phyloP scores from a whole-genome alignment of 2,888 invertebrate genomes.

The Cantharis flavilabris region DNA sequence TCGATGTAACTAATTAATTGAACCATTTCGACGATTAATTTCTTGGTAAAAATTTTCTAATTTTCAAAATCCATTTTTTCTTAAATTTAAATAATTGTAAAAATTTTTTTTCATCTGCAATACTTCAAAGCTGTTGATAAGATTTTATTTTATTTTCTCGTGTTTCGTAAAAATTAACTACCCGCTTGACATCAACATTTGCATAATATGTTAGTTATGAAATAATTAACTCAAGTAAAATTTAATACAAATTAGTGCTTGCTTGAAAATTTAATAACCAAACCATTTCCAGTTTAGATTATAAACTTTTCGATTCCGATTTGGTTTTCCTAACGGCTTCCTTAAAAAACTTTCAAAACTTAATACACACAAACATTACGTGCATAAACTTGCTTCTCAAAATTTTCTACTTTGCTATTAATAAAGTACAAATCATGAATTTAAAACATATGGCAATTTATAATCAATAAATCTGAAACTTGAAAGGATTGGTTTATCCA shows the following conservation, averaged over 20 bases:
- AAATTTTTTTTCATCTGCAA: not conserved
- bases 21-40: not conserved
- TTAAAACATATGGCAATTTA: not conserved
- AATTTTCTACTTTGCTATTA: not conserved
- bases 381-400: not conserved
- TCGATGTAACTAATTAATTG: not conserved
- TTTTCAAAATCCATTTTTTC: not conserved
- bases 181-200: not conserved
- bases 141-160: not conserved
- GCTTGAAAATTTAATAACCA: not conserved
- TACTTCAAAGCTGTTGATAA: not conserved
- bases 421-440: not conserved
- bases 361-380: slow-evolving; percentile 1
- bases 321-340: not conserved
- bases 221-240: not conserved
- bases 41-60: not conserved
- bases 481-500: not conserved
- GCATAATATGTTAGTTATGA: not conserved
- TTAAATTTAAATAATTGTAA: not conserved
- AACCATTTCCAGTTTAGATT: not conserved
- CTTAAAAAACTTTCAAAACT: not conserved
- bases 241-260: not conserved
- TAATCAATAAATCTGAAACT: not conserved
- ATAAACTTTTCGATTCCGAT: slow-evolving; percentile 2
- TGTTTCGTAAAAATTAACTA: not conserved